Base-by-base conservation (phyloP, 1,140 invertebrate species). In the Ceratina australensis region DNA sequence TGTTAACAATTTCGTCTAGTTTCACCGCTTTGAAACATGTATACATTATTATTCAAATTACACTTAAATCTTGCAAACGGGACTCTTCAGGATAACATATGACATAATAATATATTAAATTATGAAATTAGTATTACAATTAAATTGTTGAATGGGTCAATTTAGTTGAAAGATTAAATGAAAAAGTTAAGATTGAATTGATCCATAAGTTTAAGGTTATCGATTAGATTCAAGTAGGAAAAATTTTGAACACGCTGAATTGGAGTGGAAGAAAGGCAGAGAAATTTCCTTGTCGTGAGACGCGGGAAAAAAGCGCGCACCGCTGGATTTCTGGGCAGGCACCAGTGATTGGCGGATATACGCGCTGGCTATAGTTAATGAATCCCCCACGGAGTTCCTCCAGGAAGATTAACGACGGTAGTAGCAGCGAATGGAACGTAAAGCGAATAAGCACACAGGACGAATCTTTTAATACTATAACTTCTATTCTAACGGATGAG, bases 321-420 rank as follows among this genome's bases (percentile, higher is more conserved):
- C 73, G 49, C 28, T 59, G 57, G 47, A 80, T 83, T 82, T 72
- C 75, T 64, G 68, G 72, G 72, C 61, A 59, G 63, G 60, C 72
- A 78, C 26, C 67, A 49, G 75, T 74, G 64, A 81, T 80, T 72
- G 81, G 61, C 63, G 77, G 71, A 79, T 68, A n/a, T 15, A 42
- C 33, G 15, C 52, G 69, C 64, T 72, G 71, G 47, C 69, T 69
- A 72, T 79, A 59, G 79, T 82, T 85, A 85, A 85, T 85, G 82
- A 84, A 79, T 84, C 72, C 76, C 67, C 79, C 57, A 42, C 33
- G 71, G 74, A 79, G 68, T 82, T 76, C 56, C 77, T 42, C 52
- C 52, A n/a, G 15, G 84, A 85, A 85, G 84, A 85, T 85, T 85
- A 85, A 85, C 83, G 82, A 85, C 67, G 67, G 18, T 63, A 61